A percentile compares a stretch with the other conserved stretches of the same genome.
Conservation (phyloP, 2,888 invertebrate genomes). For the Cybosia mesomella region DNA sequence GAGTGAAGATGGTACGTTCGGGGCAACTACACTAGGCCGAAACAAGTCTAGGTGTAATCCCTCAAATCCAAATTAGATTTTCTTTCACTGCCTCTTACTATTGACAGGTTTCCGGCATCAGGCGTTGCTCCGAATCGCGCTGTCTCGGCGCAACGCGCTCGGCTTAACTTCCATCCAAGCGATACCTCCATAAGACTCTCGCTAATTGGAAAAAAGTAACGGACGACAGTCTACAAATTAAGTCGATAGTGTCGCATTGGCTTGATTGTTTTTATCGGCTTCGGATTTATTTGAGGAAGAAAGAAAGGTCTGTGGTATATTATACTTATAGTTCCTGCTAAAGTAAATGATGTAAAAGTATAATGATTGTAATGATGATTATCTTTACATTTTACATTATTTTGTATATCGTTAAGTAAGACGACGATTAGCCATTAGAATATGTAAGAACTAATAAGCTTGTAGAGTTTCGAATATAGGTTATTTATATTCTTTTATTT, state of each 20-base stretch:
- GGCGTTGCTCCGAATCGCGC: constrained; percentile 46
- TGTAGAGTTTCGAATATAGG: too few species aligned
- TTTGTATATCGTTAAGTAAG: neutral
- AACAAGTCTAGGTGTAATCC: constrained; percentile 84
- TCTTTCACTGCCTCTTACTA: constrained; percentile 82
- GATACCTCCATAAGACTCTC: constrained; percentile 47
- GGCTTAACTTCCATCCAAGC: constrained; percentile 66
- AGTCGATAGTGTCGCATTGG: constrained; percentile 39
- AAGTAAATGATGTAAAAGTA: neutral
- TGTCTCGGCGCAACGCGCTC: constrained; percentile 54
- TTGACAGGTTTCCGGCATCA: constrained; percentile 75
- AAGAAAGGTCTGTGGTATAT: constrained; percentile 2
- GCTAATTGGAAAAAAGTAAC: constrained; percentile 68
- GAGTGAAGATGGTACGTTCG: constrained; percentile 64
- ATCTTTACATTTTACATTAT: neutral
- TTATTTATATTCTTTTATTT: too few species aligned
- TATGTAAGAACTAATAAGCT: neutral
- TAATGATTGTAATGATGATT: too few species aligned
- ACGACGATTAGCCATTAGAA: neutral
- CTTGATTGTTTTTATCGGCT: constrained; percentile 29
- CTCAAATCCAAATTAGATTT: constrained; percentile 87
- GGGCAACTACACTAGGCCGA: constrained; percentile 80
- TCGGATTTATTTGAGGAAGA: constrained; percentile 15
- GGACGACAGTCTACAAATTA: constrained; percentile 41
- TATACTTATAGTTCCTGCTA: neutral